Base-by-base conservation (phyloP, 2,888 invertebrate species). In the Heliconius ismenius region DNA sequence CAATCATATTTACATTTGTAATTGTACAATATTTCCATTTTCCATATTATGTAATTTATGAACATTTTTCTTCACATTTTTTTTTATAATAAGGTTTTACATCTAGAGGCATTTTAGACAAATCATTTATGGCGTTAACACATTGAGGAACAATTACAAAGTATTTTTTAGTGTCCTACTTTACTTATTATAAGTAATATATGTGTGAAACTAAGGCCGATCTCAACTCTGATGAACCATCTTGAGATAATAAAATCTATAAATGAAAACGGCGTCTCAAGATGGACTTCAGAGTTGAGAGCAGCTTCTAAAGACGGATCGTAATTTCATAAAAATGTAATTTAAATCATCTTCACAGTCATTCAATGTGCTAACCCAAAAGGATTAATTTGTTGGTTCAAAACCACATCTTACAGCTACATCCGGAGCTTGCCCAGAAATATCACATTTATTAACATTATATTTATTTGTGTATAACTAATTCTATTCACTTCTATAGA, bases 381-480 rank as follows among this genome's bases (percentile, higher is more conserved):
- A 65, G 64, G 79, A 73, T 75, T 79, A 78, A 76, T 77, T 82
- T 81, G 82, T 83, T 78, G 89, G 88, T 89, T 89, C 84, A 81
- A 77, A 89, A 89, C 89, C 89, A 83, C 84, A 79, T 79, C 83
- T 86, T 85, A 87, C 65, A 82, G 81, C 86, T 88, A 88, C 75
- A 72, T 83, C 81, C 83, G 84, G 83, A 80, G 75, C 80, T 82
- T 54, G 81, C 83, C 86, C 85, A 86, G 84, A 83, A 83, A 85
- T 89, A 89, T 89, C 89, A 89, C 89, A 89, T 84, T 81, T 79
- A 82, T 83, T 80, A 76, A 77, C 2, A 64, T 76, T 74, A 79
- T 32, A 32, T 32, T 32, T 75, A 78, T 75, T 60, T 81, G 82
- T 63, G 69, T 83, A 82, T 83, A 81, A 82, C 81, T 82, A 83